phyloP scores from a whole-genome alignment of 2,113 vertebrate genomes.

The Indicator indicator region DNA sequence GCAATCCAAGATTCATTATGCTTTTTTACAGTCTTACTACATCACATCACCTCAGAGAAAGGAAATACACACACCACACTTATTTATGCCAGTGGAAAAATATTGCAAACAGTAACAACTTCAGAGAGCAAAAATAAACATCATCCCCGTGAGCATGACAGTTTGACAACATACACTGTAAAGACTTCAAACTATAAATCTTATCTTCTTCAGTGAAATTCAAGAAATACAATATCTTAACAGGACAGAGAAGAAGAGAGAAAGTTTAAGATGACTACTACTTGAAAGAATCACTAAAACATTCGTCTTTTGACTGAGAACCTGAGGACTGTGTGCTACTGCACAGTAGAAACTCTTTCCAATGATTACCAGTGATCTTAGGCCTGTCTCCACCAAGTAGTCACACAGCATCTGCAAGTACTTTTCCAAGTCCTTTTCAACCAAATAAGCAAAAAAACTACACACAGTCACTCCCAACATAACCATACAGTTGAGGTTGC shows the following conservation, averaged over 20 bases:
- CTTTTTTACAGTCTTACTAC: not conserved
- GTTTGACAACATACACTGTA: not conserved
- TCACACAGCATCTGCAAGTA: not conserved
- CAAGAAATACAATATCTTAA: not conserved
- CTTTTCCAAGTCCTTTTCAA: not conserved
- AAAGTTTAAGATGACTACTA: not conserved
- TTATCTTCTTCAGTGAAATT: not conserved
- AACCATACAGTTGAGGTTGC: not conserved
- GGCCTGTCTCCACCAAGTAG: not conserved
- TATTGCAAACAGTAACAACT: not conserved
- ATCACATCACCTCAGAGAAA: not conserved
- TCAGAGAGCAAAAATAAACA: not conserved
- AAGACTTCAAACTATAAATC: not conserved
- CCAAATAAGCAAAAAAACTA: not conserved
- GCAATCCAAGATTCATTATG: not conserved
- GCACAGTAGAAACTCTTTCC: not conserved
- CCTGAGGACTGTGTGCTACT: fast-evolving
- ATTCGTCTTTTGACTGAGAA: not conserved
- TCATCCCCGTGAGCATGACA: not conserved
- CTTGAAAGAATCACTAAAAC: not conserved
- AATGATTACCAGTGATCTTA: not conserved
- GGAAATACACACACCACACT: not conserved
- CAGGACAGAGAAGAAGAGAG: not conserved
- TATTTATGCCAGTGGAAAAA: not conserved
- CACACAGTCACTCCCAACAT: not conserved